Evolutionary conservation across 2,797 vertebrate genomes (phyloP).

Genomic region (Trichosurus vulpecula): DNA sequence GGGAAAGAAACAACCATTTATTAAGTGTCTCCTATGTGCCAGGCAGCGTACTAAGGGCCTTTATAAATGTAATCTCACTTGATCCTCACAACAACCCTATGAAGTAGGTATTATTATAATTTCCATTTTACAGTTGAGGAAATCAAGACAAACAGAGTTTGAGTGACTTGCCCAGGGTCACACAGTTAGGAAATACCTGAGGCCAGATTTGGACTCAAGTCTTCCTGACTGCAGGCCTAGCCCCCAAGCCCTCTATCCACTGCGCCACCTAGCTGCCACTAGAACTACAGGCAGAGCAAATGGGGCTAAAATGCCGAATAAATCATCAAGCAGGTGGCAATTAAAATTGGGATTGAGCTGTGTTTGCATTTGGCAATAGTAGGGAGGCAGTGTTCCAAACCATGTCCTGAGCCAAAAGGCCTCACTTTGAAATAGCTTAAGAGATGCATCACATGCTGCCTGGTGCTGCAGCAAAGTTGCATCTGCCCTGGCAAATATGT

Average conservation of each 20-base stretch:
- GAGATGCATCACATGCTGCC: background rate
- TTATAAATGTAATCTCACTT: background rate
- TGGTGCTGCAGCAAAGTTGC: background rate
- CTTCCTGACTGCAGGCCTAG: background rate
- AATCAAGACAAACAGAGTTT: background rate
- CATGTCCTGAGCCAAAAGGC: background rate
- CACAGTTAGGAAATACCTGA: background rate
- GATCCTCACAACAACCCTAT: background rate
- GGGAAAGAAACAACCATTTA: background rate
- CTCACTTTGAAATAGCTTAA: background rate
- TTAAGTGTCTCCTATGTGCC: background rate
- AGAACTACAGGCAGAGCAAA: background rate
- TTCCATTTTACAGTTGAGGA: background rate
- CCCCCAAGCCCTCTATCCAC: background rate
- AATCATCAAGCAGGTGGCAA: background rate
- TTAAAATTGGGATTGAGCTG: rapidly evolving
- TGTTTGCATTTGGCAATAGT: background rate
- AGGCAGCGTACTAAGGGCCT: background rate
- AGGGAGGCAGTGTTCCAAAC: background rate
- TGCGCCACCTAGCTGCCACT: background rate
- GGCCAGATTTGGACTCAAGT: background rate
- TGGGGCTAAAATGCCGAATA: background rate
- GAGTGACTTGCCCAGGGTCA: background rate
- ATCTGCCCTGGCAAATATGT: background rate
- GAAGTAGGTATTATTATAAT: background rate